These are phyloP conservation scores for Lycocerus yunnanus DNA, from an alignment of 2,888 invertebrate species.

Conservation along the genomic window DNA sequence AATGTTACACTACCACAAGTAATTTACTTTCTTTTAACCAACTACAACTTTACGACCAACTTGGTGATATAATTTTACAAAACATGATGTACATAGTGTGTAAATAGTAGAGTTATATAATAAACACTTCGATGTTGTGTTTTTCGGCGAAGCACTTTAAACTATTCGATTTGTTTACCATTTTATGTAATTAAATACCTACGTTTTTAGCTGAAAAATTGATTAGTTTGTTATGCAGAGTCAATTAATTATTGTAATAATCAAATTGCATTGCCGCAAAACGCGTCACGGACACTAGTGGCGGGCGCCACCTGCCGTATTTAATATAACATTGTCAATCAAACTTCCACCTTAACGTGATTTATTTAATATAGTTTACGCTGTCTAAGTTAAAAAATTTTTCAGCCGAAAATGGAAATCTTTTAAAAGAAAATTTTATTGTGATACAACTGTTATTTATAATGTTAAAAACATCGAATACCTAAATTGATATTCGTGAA, in stretches of 20 bases:
- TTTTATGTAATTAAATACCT: not conserved
- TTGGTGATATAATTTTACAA: conserved; percentile 16
- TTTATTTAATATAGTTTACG: not conserved
- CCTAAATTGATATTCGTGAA: conserved; percentile 10
- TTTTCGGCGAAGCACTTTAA: not conserved
- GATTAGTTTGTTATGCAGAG: not conserved
- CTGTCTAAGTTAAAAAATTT: not conserved
- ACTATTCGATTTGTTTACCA: not conserved
- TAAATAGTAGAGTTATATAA: conserved; percentile 21
- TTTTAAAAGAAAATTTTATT: conserved; percentile 6
- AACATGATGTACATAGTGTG: conserved; percentile 19
- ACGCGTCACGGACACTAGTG: not conserved
- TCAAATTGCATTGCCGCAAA: not conserved
- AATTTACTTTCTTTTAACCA: not conserved
- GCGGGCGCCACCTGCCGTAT: not conserved
- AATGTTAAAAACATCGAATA: conserved; percentile 20
- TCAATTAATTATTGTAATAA: not conserved
- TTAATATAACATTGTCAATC: not conserved
- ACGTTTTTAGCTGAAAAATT: not conserved
- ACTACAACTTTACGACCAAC: conserved; percentile 16
- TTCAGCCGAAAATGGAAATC: not conserved
- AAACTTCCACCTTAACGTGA: not conserved
- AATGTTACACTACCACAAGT: not conserved
- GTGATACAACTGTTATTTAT: conserved; percentile 17
- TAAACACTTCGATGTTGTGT: not conserved